Percentiles rank a stretch among this genome's conserved stretches.
Evolutionary conservation across 2,888 invertebrate species (phyloP).

Genomic region (Oscheius onirici): DNA sequence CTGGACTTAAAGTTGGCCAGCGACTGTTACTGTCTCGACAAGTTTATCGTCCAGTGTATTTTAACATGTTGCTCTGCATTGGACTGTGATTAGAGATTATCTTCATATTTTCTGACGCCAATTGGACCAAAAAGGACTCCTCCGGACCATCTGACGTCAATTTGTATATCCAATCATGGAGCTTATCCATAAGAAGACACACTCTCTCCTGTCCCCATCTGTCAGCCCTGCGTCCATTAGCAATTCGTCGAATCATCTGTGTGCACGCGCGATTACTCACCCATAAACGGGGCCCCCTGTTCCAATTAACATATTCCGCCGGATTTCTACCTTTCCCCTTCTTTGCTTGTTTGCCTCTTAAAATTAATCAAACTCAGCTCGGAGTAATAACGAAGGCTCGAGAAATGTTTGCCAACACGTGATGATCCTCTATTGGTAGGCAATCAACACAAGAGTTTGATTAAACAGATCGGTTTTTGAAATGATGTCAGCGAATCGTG

Average conservation of each 20-base stretch:
- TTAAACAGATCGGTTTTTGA: too few species aligned
- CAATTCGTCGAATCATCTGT: slow-evolving; percentile 9
- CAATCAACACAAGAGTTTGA: background rate
- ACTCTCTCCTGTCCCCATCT: background rate
- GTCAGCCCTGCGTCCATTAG: background rate
- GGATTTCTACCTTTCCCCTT: background rate
- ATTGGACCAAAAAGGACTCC: too few species aligned
- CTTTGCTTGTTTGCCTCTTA: background rate
- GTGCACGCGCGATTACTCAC: slow-evolving; percentile 11
- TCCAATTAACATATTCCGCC: slow-evolving; percentile 16
- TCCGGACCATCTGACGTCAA: too few species aligned
- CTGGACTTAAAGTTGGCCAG: too few species aligned
- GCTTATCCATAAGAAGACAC: background rate
- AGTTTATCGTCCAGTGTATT: too few species aligned
- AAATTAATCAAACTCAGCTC: background rate
- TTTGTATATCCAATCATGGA: too few species aligned
- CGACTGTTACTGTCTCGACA: too few species aligned
- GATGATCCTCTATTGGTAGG: background rate
- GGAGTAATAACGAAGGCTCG: background rate
- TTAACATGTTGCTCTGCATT: too few species aligned
- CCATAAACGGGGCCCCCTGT: slow-evolving; percentile 9
- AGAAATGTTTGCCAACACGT: background rate
- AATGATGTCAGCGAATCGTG: too few species aligned
- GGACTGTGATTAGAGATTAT: too few species aligned
- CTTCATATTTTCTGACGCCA: too few species aligned